Evolutionary conservation across 2,113 vertebrate species (phyloP).

Genomic region (Crotalus horridus): DNA sequence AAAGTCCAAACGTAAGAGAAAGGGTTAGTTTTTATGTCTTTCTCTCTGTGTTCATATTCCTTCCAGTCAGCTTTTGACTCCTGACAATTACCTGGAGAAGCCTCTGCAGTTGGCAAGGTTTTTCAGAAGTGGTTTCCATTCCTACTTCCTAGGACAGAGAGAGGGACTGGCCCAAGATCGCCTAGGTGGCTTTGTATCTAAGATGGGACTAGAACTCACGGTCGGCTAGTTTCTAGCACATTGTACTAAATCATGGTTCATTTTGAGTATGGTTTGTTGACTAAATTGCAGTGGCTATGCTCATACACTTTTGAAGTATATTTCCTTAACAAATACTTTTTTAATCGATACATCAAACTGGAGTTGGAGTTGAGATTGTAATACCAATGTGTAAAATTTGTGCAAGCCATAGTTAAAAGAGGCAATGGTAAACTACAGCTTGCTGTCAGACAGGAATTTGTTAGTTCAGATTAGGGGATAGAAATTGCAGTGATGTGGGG

Average conservation of each 20-base stretch:
- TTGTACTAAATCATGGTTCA: not conserved
- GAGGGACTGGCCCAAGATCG: no score
- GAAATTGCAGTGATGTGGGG: not conserved
- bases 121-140: not conserved
- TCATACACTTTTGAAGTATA: not conserved
- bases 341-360: not conserved
- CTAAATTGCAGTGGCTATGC: not conserved
- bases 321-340: not conserved
- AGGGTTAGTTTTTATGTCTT: not conserved
- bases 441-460: not conserved
- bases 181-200: not conserved
- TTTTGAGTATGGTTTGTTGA: not conserved
- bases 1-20: not conserved
- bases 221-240: not conserved
- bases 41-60: not conserved
- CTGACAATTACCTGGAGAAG: not conserved
- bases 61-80: not conserved
- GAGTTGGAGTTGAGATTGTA: not conserved
- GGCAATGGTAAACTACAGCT: not conserved
- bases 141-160: not conserved
- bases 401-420: not conserved
- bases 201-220: not conserved
- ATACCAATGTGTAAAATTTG: not conserved
- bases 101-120: not conserved
- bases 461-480: not conserved